These are phyloP conservation scores for Rhinichthys osculus DNA, from an alignment of 2,797 vertebrate genomes.

Conservation along the genomic window DNA sequence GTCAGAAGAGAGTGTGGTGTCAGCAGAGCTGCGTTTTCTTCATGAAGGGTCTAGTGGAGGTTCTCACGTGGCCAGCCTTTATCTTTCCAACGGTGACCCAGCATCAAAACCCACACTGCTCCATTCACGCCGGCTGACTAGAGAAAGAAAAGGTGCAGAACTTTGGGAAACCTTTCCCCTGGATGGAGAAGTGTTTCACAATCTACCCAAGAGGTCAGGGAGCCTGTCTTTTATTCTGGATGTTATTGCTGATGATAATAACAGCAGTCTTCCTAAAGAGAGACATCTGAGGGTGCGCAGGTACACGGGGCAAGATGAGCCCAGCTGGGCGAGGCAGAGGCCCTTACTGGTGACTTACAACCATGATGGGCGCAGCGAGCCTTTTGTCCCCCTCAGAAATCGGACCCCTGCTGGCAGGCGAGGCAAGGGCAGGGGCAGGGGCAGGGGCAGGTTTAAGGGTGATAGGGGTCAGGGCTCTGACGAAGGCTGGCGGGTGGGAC, in stretches of 20 bases:
- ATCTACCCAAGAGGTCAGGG: slow-evolving; percentile 61
- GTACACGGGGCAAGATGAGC: slow-evolving; percentile 78
- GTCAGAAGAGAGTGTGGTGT: slow-evolving; percentile 79
- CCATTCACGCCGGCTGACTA: slow-evolving; percentile 73
- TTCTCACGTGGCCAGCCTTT: slow-evolving; percentile 76
- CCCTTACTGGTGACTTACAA: slow-evolving; percentile 85
- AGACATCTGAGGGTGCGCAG: slow-evolving; percentile 79
- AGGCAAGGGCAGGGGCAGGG: slow-evolving; percentile 64
- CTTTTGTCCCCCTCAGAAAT: slow-evolving; percentile 73
- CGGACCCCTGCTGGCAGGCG: slow-evolving; percentile 65
- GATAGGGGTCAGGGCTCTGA: slow-evolving; percentile 65
- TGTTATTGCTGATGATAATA: slow-evolving; percentile 74
- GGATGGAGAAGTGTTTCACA: slow-evolving; percentile 72
- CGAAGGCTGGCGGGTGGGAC: slow-evolving; percentile 63
- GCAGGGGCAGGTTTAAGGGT: slow-evolving; percentile 61
- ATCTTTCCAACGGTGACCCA: slow-evolving; percentile 68
- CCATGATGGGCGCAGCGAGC: slow-evolving; percentile 79
- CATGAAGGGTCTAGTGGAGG: slow-evolving; percentile 60
- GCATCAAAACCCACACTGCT: slow-evolving; percentile 72
- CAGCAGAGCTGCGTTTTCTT: slow-evolving; percentile 82
- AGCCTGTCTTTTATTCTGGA: slow-evolving; percentile 78
- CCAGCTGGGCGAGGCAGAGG: slow-evolving; percentile 82
- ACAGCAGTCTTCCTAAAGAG: slow-evolving; percentile 65
- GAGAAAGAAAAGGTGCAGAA: slow-evolving; percentile 51
- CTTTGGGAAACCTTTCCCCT: slow-evolving; percentile 82